Conservation (phyloP, 2,113 vertebrate genomes). For the Jacana jacana region DNA sequence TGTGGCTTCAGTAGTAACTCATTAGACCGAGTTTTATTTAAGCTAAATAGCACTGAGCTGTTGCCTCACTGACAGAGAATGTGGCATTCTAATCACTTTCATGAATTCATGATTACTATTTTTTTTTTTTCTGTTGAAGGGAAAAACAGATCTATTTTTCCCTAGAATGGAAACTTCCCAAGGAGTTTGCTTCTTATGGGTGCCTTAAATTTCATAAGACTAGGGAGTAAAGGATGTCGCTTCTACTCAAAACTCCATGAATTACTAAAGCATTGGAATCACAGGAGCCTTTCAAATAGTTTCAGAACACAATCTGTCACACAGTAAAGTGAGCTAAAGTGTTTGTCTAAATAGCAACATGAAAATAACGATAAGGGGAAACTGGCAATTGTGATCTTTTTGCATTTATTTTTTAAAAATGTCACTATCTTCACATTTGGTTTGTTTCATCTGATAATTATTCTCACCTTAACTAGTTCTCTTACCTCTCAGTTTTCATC, state of each 20-base stretch:
- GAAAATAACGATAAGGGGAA: background rate
- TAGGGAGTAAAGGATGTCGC: background rate
- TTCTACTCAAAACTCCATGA: slow-evolving; percentile 18
- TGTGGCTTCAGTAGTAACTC: slow-evolving; percentile 4
- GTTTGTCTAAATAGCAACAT: slow-evolving; percentile 11
- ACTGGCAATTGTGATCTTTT: background rate
- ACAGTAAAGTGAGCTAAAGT: background rate
- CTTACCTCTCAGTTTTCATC: slow-evolving; percentile 51
- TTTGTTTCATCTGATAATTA: background rate
- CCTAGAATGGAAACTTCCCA: slow-evolving; percentile 17
- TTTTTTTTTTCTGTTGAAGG: slow-evolving; percentile 5
- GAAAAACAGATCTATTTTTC: slow-evolving; percentile 19
- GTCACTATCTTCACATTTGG: background rate
- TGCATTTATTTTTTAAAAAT: background rate
- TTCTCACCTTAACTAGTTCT: background rate
- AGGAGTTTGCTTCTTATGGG: slow-evolving; percentile 49
- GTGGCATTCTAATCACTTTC: slow-evolving; percentile 43
- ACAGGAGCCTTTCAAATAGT: slow-evolving; percentile 47
- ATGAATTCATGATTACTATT: background rate
- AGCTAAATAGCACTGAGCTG: background rate
- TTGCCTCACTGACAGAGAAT: slow-evolving; percentile 65
- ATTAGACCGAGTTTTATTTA: background rate
- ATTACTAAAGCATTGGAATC: slow-evolving; percentile 29
- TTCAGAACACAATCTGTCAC: background rate
- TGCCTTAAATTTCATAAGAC: slow-evolving; percentile 61